Evolutionary conservation across 2,888 invertebrate genomes (phyloP).

Genomic region (Isotomurus palustris): DNA sequence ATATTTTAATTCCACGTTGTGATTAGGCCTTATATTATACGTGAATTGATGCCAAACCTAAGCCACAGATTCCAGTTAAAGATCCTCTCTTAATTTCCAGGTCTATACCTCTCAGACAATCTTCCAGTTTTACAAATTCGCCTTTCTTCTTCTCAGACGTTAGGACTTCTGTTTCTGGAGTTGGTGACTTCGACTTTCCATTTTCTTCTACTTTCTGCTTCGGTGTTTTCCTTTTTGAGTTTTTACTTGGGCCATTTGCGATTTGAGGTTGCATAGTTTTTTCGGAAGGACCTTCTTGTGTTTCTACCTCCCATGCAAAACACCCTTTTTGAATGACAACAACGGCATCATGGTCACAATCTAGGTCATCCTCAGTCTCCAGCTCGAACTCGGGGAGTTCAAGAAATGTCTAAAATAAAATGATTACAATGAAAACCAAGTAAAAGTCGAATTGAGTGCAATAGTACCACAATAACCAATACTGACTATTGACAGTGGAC

Average conservation of each 20-base stretch:
- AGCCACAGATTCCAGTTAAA: conserved; percentile 48
- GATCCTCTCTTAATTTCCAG: conserved; percentile 48
- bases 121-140: conserved; percentile 29
- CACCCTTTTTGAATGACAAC: conserved; percentile 51
- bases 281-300: not conserved
- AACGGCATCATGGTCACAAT: conserved; percentile 47
- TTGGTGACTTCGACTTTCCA: not conserved
- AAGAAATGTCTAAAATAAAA: conserved; percentile 47
- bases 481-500: not conserved
- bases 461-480: not conserved
- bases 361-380: conserved; percentile 36
- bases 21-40: not conserved
- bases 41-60: conserved; percentile 6
- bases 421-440: too few species aligned
- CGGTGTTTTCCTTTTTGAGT: conserved; percentile 13
- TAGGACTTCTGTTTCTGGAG: conserved; percentile 4
- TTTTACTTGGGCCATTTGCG: conserved; percentile 17
- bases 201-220: conserved; percentile 5
- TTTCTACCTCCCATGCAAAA: conserved; percentile 51
- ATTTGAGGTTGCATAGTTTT: conserved; percentile 9
- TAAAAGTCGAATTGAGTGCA: not conserved
- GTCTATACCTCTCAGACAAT: conserved; percentile 46
- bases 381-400: conserved; percentile 50
- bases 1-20: not conserved
- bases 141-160: conserved; percentile 11